phyloP scores from a whole-genome alignment of 2,113 vertebrate species.

The Chaetodon trifascialis region DNA sequence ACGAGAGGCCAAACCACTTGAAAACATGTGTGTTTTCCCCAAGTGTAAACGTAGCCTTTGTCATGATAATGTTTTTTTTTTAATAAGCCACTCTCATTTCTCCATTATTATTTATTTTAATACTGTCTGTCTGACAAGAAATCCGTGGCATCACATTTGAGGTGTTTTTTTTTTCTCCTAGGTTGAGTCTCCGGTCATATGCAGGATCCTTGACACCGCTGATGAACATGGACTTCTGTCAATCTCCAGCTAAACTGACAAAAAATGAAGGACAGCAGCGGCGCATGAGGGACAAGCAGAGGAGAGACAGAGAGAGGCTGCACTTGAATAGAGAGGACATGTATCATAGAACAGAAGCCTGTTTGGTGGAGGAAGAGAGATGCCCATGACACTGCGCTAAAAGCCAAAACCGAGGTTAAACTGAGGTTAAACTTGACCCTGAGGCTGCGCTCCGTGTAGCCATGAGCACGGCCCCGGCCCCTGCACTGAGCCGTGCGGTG shows the following conservation, averaged over 20 bases:
- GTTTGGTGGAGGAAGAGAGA: slow-evolving; percentile 24
- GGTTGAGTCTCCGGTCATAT: slow-evolving; percentile 99
- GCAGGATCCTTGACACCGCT: slow-evolving; percentile 96
- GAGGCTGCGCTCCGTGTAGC: slow-evolving; percentile 52
- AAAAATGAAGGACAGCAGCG: slow-evolving; percentile 8
- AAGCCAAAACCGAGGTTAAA: slow-evolving; percentile 32
- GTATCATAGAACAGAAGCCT: slow-evolving; percentile 13
- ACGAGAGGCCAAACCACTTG: too few species aligned
- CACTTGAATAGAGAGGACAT: slow-evolving; percentile 14
- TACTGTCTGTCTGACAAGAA: too few species aligned
- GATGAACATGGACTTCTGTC: slow-evolving; percentile 97
- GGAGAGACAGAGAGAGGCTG: neutral
- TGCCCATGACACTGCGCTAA: slow-evolving; percentile 38
- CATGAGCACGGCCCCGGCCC: neutral
- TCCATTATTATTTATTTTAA: too few species aligned
- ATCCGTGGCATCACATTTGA: too few species aligned
- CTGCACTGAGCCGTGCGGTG: neutral
- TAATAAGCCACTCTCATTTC: too few species aligned
- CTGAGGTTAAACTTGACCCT: slow-evolving; percentile 33
- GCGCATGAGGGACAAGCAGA: slow-evolving; percentile 26
- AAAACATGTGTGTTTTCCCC: too few species aligned
- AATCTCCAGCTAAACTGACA: slow-evolving; percentile 86
- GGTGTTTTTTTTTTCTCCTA: slow-evolving; percentile 49
- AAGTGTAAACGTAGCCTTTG: too few species aligned
- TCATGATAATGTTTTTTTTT: too few species aligned